Evolutionary conservation across 2,888 invertebrate species (phyloP), one percentile per base, ranked within the genome.

Genomic region (Halictus ligatus): DNA sequence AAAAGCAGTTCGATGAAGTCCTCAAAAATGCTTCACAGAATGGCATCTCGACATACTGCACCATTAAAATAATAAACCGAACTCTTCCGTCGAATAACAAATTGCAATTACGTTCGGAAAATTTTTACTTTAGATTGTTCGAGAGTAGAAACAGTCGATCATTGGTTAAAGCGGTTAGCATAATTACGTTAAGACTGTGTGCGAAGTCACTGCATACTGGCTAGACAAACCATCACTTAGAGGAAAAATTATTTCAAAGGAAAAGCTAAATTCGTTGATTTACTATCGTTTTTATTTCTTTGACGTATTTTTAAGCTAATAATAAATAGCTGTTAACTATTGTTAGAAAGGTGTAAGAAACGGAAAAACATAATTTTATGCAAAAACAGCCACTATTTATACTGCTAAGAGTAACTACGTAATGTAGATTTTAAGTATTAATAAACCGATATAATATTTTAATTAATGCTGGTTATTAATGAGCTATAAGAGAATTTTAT

Each of bases 11-110:
- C 21, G 10, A 29, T 12, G 35, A 69, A 21, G 69, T 21, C 5
- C 21, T 40, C 12, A 69, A 40, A 69, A 69, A 69, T 21, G 40
- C 69, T 64, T 18, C 7, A 18, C 64, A n/a, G 64, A 29, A 8
- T 64, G 29, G 15, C 29, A 29, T 64, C 29, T 64, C 29, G 29
- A 64, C 64, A 29, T 1, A 29, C 64, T 18, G 18, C 64, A 8
- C 64, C 64, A 64, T 64, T 64, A 29, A 64, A 64, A 64, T 64
- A 29, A 64, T 64, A 64, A 64, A 29, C 29, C 64, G 18, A 8
- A 18, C 64, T 15, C 64, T 64, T 64, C 54, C 54, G 1, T 7
- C 54, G 29, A 29, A 64, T 64, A 64, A 64, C 64, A 64, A 64
- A 64, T 29, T 64, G 64, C 29, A 64, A 64, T 64, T 29, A 64